Base-by-base conservation (phyloP, 2,113 vertebrate species). In the Trematomus loennbergii region DNA sequence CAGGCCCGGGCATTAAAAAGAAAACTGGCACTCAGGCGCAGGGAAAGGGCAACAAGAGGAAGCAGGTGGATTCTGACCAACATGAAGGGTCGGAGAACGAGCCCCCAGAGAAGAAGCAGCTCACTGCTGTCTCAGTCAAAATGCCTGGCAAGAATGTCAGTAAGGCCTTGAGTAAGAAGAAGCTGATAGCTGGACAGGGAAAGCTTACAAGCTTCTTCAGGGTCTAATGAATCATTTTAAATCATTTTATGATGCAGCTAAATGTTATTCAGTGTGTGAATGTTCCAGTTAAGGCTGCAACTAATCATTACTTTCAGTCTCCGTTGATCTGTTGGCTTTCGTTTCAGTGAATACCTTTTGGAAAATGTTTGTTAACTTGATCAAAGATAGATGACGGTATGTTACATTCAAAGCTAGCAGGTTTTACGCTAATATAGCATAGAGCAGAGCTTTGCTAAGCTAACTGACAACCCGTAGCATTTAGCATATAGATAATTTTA, bases 161-260 rank as follows among this genome's bases (percentile, higher is more conserved):
- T 71, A 97, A 93, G 89, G 67, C 83, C 60, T 62, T 87, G 49
- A 72, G 69, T 70, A 97, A 95, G 86, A 92, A 91, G 88, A 97
- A 95, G 76, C 79, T 97, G 83, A 96, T 99, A 66, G 82, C 92
- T 46, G 98, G 98, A 71, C 98, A 99, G 86, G 85, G 94, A 62
- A 99, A 96, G 81, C 85, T 99, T 40, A 98, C 97, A 67, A 90
- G 90, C 50, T 99, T 96, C 92, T 97, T 99, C 92, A 92, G 94
- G 68, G 52, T 97, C 0, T 99, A 92, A 94, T 45, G 80, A 40
- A 74, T 22, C 4, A 3, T 11, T 15, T 20, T 17, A 11, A 43
- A 33, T 61, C 9, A 43, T 67, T 29, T 45, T 15, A n/a, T 22
- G 36, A 40, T 40, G 36, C 36, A 40, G 36, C 36, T 40, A 40